Evolutionary conservation across 1,140 invertebrate genomes (phyloP).

Genomic region (Drosophila yakuba): DNA sequence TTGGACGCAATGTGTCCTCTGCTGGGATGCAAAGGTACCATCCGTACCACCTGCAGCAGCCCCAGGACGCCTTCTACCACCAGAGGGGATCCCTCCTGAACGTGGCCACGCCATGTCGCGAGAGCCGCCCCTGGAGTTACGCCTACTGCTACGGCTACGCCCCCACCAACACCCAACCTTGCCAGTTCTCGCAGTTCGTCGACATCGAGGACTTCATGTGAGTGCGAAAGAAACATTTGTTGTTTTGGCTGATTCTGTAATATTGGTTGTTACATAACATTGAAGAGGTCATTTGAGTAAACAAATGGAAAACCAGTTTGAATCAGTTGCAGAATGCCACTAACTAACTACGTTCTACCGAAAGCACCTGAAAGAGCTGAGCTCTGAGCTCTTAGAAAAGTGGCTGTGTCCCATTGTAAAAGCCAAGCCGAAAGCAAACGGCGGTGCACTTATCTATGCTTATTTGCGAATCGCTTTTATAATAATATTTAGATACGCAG

Average conservation of each 20-base stretch:
- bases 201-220: conserved; percentile 90
- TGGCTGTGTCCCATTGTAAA: conserved; percentile 7
- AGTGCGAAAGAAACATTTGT: conserved; percentile 78
- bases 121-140: conserved; percentile 87
- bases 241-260: not conserved
- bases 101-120: conserved; percentile 86
- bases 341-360: not conserved
- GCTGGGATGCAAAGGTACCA: conserved; percentile 46
- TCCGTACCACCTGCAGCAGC: conserved; percentile 53
- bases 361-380: not conserved
- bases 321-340: not conserved
- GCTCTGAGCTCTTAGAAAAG: conserved; percentile 6
- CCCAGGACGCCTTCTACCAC: conserved; percentile 33
- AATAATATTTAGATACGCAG: conserved; percentile 55
- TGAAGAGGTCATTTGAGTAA: not conserved
- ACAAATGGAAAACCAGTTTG: not conserved
- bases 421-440: conserved; percentile 24
- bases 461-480: conserved; percentile 47
- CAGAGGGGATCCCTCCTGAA: conserved; percentile 30
- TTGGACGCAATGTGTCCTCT: conserved; percentile 16
- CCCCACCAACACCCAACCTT: conserved; percentile 85
- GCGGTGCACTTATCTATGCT: conserved; percentile 43
- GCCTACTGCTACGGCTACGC: conserved; percentile 87
- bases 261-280: not conserved
- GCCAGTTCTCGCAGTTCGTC: conserved; percentile 87